Evolutionary conservation across 2,888 invertebrate species (phyloP), one percentile per base, ranked within the genome.

Genomic region (Ceramica pisi): DNA sequence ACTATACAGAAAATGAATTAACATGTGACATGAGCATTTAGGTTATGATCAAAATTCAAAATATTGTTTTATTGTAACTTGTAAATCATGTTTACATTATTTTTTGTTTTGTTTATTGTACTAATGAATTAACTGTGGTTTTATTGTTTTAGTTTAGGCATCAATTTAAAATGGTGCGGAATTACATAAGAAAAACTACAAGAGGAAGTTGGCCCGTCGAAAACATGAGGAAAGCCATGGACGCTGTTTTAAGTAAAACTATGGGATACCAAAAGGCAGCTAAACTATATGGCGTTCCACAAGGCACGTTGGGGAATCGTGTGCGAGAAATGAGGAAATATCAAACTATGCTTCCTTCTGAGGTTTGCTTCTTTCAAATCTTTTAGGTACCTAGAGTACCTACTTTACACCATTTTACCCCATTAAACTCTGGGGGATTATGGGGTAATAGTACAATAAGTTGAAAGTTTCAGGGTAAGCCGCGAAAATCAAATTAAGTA

Each of bases 111-210:
- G n/a, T n/a, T n/a, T n/a, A n/a, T n/a, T n/a, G n/a, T n/a, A n/a
- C n/a, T n/a, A n/a, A n/a, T n/a, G n/a, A n/a, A n/a, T n/a, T n/a
- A n/a, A n/a, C n/a, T n/a, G n/a, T 9, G 26, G 16, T 31, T 55
- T 26, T 21, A 57, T 21, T 59, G 9, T 59, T 41, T 41, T n/a
- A n/a, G n/a, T n/a, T 41, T 31, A 59, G 59, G 21, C 41, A 57
- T 41, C 16, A 16, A 41, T 16, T 10, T 23, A 41, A 23, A 10
- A 59, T 59, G 59, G 59, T 59, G 9, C 38, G 59, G 38, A 57
- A n/a, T 59, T 59, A 41, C 23, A 3, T 41, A 41, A 41, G 59
- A 23, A 59, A 59, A 57, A 57, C 57, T 57, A 59, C 59, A 23
- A 59, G 59, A 59, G 59, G 59, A 1, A 61, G 48, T 48, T 61